Percentiles rank a stretch among this genome's conserved stretches.
Evolutionary conservation across 2,113 vertebrate genomes (phyloP).

Genomic region (Mastomys coucha): DNA sequence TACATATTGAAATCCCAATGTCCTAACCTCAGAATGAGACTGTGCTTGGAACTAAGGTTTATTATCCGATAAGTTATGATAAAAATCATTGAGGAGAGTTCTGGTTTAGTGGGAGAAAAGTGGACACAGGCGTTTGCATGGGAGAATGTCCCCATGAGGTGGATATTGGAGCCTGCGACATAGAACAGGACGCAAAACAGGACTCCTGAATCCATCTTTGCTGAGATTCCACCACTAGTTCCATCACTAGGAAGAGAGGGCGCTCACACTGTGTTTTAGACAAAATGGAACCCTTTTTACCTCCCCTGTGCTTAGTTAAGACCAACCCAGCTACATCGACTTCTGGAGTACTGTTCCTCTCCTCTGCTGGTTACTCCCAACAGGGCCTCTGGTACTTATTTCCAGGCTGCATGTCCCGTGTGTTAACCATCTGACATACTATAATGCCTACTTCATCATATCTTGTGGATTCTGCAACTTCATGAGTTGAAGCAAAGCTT

Average conservation of each 20-base stretch:
- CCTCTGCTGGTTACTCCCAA: background rate
- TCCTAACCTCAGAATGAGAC: background rate
- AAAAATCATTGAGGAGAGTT: background rate
- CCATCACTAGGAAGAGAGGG: background rate
- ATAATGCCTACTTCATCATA: background rate
- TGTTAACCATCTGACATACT: background rate
- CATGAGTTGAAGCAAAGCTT: background rate
- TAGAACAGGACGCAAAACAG: background rate
- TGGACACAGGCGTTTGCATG: background rate
- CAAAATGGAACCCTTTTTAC: background rate
- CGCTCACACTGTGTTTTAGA: background rate
- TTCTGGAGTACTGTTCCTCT: background rate
- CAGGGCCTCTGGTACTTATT: background rate
- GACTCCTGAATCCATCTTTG: background rate
- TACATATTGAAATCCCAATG: background rate
- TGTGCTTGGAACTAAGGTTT: background rate
- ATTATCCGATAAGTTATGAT: background rate
- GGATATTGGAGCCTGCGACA: background rate
- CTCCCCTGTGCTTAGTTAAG: background rate
- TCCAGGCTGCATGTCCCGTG: accelerated
- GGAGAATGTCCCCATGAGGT: background rate
- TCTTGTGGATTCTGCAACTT: background rate
- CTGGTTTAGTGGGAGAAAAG: background rate
- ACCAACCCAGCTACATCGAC: background rate
- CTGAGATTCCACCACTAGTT: no score